Conservation (phyloP, 2,113 vertebrate species). For the Phrynosoma platyrhinos region DNA sequence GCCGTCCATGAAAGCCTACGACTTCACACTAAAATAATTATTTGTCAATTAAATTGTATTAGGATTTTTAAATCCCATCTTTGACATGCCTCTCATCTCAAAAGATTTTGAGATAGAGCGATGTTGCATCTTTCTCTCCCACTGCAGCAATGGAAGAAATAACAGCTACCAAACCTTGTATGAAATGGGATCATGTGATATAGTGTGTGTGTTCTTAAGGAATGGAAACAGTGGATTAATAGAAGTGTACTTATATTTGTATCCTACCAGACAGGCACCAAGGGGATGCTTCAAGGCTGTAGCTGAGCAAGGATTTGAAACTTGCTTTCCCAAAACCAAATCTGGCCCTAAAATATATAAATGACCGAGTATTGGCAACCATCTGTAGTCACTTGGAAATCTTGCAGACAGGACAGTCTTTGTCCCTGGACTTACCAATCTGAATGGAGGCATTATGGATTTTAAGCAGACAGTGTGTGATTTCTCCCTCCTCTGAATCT, state of each 20-base stretch:
- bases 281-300: background rate
- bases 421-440: background rate
- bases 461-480: background rate
- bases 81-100: background rate
- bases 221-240: background rate
- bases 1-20: no score
- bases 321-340: background rate
- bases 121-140: background rate
- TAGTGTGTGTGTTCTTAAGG: background rate
- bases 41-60: no score
- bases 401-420: background rate
- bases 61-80: background rate
- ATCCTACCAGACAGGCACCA: background rate
- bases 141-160: background rate
- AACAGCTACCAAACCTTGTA: background rate
- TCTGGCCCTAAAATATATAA: background rate
- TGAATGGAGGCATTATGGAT: background rate
- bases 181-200: background rate
- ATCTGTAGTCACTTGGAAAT: background rate
- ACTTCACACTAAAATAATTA: no score
- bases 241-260: background rate
- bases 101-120: no score
- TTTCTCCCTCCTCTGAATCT: background rate
- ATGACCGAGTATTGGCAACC: background rate
- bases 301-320: background rate